Conservation (phyloP, 1,140 invertebrate genomes). For the Drosophila arawakana region DNA sequence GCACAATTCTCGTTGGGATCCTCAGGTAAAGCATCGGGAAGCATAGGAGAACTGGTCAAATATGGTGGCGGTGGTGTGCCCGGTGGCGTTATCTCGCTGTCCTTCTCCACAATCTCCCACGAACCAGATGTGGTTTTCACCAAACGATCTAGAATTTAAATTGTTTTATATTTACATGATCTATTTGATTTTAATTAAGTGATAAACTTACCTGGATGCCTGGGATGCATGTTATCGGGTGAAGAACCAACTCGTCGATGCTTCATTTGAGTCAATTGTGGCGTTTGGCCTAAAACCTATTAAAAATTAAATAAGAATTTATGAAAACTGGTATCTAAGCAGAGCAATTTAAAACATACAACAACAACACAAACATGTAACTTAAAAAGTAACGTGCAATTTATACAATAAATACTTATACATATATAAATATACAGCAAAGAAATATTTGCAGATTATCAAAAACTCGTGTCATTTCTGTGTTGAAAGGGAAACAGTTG, state of each 20-base stretch:
- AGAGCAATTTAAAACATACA: not conserved
- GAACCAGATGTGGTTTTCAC: slow-evolving; percentile 79
- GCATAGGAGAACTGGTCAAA: slow-evolving; percentile 83
- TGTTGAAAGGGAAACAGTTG: not conserved
- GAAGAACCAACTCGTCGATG: slow-evolving; percentile 83
- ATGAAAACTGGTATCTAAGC: not conserved
- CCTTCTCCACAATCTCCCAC: slow-evolving; percentile 84
- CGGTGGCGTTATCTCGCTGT: slow-evolving; percentile 89
- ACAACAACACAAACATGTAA: not conserved
- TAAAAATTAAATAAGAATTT: not conserved
- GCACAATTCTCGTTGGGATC: slow-evolving; percentile 66
- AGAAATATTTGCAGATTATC: slow-evolving; percentile 16
- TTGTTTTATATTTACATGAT: not conserved
- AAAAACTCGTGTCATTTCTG: not conserved
- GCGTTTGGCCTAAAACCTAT: slow-evolving; percentile 79
- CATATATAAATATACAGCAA: not conserved
- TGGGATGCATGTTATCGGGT: slow-evolving; percentile 81
- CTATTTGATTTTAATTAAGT: not conserved
- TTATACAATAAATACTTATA: not conserved
- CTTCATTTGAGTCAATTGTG: slow-evolving; percentile 75
- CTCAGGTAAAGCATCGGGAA: slow-evolving; percentile 50
- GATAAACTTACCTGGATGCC: slow-evolving; percentile 69
- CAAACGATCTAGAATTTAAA: slow-evolving; percentile 62
- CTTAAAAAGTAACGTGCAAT: slow-evolving; percentile 17
- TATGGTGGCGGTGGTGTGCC: slow-evolving; percentile 95